Base-by-base conservation (phyloP, 1,140 invertebrate genomes). In the Panagrolaimus sp. region DNA sequence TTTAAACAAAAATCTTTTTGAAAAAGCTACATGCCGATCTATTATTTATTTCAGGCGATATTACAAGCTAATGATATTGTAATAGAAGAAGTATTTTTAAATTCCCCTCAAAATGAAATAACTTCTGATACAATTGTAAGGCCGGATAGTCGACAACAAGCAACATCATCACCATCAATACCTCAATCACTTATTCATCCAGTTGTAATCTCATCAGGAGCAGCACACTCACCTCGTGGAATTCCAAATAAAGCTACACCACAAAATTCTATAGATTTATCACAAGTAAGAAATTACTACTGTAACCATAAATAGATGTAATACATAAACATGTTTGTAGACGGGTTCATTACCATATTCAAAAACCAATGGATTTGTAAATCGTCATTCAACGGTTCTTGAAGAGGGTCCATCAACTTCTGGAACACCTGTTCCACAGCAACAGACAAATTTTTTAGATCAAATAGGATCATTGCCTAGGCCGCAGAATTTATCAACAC, bases 51-150 rank as follows among this genome's bases (percentile, higher is more conserved):
- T 83, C 44, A 87, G 88, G 11, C 87, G 96, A 87, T 97, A 79
- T 75, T 98, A 67, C 93, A 97, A 88, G 92, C 94, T 38, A 94
- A 98, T 85, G 95, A 98, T 87, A 93, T 98, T 81, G 91, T 94
- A 74, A 92, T 93, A 53, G 92, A 96, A 85, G 92, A 93, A 96
- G 65, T 92, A 95, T 84, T 91, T 91, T 25, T 27, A 57, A 79
- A 38, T 38, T 38, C 31, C 2, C 31, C 31, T 38, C 31, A 38
- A 38, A 38, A 38, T 38, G 31, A 38, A 76, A 74, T 23, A 38
- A 38, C 31, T 38, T 38, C 31, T 38, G 31, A 38, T 38, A 38
- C 31, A 38, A 38, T 38, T 38, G 31, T 38, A 38, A 2, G 31
- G 31, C 31, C 31, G 7, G 31, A 38, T 38, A 4, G 2, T 38